Conservation (phyloP, 2,113 vertebrate genomes). For the Hemiscyllium ocellatum region DNA sequence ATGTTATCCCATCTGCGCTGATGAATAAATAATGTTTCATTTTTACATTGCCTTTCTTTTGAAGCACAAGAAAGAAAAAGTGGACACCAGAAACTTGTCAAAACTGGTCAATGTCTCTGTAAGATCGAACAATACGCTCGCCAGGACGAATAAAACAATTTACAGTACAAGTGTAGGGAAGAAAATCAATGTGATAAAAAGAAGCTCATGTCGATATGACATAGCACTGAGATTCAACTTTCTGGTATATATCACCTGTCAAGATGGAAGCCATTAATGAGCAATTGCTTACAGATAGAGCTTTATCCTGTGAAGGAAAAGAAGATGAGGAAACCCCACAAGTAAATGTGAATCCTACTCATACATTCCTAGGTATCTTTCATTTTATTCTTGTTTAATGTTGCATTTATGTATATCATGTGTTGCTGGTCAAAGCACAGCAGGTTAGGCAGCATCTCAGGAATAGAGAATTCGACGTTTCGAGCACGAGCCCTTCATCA, state of each 20-base stretch:
- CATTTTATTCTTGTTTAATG: neutral
- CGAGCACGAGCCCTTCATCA: too few species aligned
- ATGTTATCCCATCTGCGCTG: neutral
- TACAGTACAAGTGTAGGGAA: neutral
- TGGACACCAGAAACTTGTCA: neutral
- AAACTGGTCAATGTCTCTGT: neutral
- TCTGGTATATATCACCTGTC: neutral
- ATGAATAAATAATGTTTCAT: constrained; percentile 1
- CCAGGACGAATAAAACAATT: neutral
- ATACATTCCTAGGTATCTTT: neutral
- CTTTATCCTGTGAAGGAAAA: neutral
- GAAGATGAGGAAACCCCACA: neutral
- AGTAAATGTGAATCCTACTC: neutral
- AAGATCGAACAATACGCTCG: neutral
- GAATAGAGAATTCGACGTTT: too few species aligned
- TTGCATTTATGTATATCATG: neutral
- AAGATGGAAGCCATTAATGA: constrained; percentile 30
- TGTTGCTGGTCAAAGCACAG: too few species aligned
- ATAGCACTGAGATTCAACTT: neutral
- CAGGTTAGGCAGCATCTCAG: too few species aligned
- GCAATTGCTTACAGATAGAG: neutral
- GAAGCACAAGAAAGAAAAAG: neutral
- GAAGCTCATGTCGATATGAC: neutral
- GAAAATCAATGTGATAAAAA: constrained; percentile 24
- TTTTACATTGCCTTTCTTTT: neutral